A percentile compares a stretch with the other conserved stretches of the same genome.
Conservation (phyloP, 2,113 vertebrate species). For the Arothron firmamentum region DNA sequence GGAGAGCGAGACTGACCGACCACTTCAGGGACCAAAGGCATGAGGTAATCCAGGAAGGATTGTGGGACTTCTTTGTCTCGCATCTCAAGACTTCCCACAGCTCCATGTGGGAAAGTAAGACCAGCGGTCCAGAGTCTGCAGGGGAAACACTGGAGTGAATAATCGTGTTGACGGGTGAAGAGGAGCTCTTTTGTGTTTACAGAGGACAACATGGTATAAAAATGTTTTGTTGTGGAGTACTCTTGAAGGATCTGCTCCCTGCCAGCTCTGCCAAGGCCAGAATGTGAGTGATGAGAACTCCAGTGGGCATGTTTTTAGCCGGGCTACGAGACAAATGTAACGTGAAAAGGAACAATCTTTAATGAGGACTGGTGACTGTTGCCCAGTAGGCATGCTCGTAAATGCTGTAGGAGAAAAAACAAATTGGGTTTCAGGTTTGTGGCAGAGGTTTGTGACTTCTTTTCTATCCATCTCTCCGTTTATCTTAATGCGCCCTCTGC, state of each 20-base stretch:
- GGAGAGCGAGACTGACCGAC: constrained; percentile 48
- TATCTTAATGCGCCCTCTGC: no score
- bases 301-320: constrained; percentile 60
- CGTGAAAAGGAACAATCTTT: constrained; percentile 61
- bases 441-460: neutral
- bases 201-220: constrained; percentile 67
- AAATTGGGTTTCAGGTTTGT: constrained; percentile 35
- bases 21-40: constrained; percentile 68
- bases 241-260: constrained; percentile 64
- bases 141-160: constrained; percentile 52
- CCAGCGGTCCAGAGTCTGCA: constrained; percentile 49
- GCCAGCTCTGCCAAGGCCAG: constrained; percentile 57
- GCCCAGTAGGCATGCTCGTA: constrained; percentile 51
- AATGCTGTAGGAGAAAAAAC: constrained; percentile 36
- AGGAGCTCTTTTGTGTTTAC: constrained; percentile 63
- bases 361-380: constrained; percentile 62
- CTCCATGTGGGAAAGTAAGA: constrained; percentile 71
- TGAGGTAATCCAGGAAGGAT: constrained; percentile 68
- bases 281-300: constrained; percentile 67
- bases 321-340: constrained; percentile 58
- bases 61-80: constrained; percentile 58
- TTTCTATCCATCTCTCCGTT: no score
- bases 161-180: constrained; percentile 70
- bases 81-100: constrained; percentile 65
- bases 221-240: constrained; percentile 68